phyloP scores from a whole-genome alignment of 2,888 invertebrate species.

The Thymelicus sylvestris region DNA sequence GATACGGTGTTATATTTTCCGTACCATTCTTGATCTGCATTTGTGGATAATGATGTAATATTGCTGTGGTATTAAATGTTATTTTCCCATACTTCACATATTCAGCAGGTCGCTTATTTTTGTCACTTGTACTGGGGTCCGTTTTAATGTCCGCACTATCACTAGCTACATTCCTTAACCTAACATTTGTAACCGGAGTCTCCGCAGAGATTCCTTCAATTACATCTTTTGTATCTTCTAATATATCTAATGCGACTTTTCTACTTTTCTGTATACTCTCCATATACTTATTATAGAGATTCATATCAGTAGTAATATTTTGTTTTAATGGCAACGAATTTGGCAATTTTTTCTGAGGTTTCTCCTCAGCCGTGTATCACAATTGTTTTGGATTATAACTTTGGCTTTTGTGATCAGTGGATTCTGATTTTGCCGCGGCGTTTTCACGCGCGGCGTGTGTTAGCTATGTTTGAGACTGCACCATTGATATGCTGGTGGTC shows the following conservation, averaged over 20 bases:
- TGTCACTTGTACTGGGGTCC: conserved; percentile 69
- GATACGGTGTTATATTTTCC: conserved; percentile 34
- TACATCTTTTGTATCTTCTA: conserved; percentile 72
- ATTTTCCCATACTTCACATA: conserved; percentile 77
- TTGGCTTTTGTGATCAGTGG: conserved; percentile 57
- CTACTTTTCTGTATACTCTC: conserved; percentile 73
- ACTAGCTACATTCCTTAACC: conserved; percentile 54
- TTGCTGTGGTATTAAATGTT: conserved; percentile 77
- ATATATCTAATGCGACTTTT: conserved; percentile 69
- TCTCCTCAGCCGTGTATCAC: conserved; percentile 79
- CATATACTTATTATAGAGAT: conserved; percentile 75
- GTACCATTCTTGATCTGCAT: conserved; percentile 56
- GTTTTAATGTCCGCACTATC: conserved; percentile 57
- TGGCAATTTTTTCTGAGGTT: conserved; percentile 71
- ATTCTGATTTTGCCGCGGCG: conserved; percentile 70
- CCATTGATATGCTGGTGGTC: conserved; percentile 89
- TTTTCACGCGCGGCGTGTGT: conserved; percentile 75
- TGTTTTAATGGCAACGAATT: conserved; percentile 77
- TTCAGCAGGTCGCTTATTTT: conserved; percentile 63
- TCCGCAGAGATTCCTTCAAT: conserved; percentile 58
- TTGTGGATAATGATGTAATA: conserved; percentile 79
- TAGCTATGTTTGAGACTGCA: conserved; percentile 90
- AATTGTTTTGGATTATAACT: conserved; percentile 67
- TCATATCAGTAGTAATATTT: conserved; percentile 78
- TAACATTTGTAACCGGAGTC: conserved; percentile 50